Conservation (phyloP, 37 sponge, comb jelly and placozoan genomes). For the Crambe crambe region DNA sequence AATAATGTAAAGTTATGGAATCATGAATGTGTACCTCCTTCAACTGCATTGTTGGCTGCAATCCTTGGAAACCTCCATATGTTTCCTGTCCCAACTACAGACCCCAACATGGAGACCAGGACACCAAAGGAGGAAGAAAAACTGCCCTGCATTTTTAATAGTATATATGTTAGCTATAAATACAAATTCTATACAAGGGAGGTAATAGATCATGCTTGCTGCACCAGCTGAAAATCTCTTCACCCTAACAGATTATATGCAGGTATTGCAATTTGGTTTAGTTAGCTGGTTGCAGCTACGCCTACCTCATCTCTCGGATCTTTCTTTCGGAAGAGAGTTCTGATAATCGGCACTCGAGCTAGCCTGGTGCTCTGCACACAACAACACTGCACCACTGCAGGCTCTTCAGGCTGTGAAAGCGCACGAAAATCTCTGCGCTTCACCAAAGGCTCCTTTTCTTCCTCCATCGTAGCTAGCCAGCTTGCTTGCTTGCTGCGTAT, state of each 20-base stretch:
- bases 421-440: conserved; percentile 1
- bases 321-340: conserved; percentile 3
- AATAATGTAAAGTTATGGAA: neutral
- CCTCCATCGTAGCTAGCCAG: too few relatives aligned
- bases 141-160: conserved; percentile 26
- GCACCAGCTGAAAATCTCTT: neutral
- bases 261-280: too few relatives aligned
- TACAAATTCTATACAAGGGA: neutral
- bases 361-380: neutral
- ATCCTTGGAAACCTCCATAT: conserved; percentile 88
- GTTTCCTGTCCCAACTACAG: conserved; percentile 84
- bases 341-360: neutral
- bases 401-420: neutral
- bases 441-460: neutral
- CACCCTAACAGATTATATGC: too few relatives aligned
- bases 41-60: conserved; percentile 65
- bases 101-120: conserved; percentile 65
- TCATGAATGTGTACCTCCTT: conserved; percentile 43
- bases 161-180: neutral
- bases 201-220: neutral
- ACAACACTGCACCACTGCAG: neutral
- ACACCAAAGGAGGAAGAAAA: conserved; percentile 68
- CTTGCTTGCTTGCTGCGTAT: too few relatives aligned
- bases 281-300: too few relatives aligned
- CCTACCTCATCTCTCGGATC: neutral